Base-by-base conservation (phyloP, 2,113 vertebrate species). In the Alces alces region DNA sequence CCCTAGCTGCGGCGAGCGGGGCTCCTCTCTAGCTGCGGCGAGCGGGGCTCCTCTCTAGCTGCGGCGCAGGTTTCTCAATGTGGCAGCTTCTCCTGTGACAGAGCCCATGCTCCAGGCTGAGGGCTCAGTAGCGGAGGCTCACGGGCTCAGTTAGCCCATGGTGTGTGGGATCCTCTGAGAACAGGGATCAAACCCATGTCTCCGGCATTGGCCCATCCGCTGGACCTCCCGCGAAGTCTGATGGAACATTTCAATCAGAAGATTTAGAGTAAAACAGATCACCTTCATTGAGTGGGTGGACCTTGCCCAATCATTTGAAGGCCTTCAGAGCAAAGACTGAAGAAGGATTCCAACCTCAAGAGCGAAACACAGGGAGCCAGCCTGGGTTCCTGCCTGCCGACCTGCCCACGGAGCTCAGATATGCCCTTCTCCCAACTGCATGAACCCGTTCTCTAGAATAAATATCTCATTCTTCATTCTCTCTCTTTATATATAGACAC, bases 1-100 rank as follows among this genome's bases (percentile, higher is more conserved):
- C 64, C 21, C 33, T 10, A 36, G 64, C 33, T 10, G 33, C 33
- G 2, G 33, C 16, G 1, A 66, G 1, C 2, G 2, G 5, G 8
- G n/a, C 17, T 70, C n/a, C 36, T 5, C 64, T 70, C n/a, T 11
- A 21, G 64, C n/a, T 11, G n/a, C 61, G 2, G n/a, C n/a, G n/a
- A n/a, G n/a, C n/a, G n/a, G n/a, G n/a, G n/a, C n/a, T 36, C 64
- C 33, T 66, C 17, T 4, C 33, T 66, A 19, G 64, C 2, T 5
- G 64, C 2, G 0, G 64, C 0, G 9, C n/a, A 36, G n/a, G 17
- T n/a, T 70, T 36, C 64, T 21, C n/a, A 2, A 0, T 36, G 64
- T 0, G 4, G 64, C 9, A 0, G 17, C 64, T 70, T 70, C 64
- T 70, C 64, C 64, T 2, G 9, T 21, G 64, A 21, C n/a, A 1